Conservation (phyloP, 2,113 vertebrate species). For the Charadrius vociferus region DNA sequence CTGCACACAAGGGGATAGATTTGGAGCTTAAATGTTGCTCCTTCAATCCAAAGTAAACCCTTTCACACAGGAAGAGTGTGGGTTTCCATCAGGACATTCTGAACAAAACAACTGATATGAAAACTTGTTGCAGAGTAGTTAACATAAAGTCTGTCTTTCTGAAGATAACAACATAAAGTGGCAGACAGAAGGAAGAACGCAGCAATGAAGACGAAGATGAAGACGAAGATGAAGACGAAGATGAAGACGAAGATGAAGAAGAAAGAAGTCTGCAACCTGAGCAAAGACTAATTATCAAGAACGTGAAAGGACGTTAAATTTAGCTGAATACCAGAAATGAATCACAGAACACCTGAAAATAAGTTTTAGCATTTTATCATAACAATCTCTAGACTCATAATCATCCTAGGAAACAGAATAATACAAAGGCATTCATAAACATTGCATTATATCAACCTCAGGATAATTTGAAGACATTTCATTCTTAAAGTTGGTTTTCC, state of each 20-base stretch:
- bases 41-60: neutral
- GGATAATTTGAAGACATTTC: neutral
- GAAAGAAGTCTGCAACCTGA: neutral
- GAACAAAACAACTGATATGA: neutral
- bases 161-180: neutral
- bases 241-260: neutral
- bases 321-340: slow-evolving; percentile 23
- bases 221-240: neutral
- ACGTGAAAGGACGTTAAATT: slow-evolving; percentile 36
- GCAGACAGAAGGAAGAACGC: neutral
- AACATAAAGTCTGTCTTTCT: neutral
- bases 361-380: slow-evolving; percentile 18
- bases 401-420: neutral
- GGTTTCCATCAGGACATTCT: neutral
- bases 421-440: neutral
- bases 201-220: neutral
- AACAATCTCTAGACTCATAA: neutral
- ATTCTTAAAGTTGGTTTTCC: neutral
- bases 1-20: neutral
- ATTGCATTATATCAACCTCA: neutral
- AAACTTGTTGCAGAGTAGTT: neutral
- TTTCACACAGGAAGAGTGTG: neutral
- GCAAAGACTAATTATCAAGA: slow-evolving; percentile 35
- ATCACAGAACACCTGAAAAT: slow-evolving; percentile 12
- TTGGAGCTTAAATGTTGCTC: neutral